Evolutionary conservation across 2,797 vertebrate genomes (phyloP).

Genomic region (Tauraco hartlaubi): DNA sequence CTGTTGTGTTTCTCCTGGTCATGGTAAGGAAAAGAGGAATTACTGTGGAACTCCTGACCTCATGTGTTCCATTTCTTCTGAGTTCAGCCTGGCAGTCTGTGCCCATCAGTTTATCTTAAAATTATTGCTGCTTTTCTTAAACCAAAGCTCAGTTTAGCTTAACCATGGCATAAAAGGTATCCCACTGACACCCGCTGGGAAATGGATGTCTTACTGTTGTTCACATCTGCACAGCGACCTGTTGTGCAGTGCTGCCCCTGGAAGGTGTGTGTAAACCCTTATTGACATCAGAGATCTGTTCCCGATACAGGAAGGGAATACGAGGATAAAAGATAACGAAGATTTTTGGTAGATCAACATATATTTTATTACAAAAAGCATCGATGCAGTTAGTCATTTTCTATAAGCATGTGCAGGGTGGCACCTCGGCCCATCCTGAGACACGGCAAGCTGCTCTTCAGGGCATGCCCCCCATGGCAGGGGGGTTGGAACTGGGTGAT

Average conservation of each 20-base stretch:
- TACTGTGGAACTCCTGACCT: not conserved
- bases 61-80: rapidly evolving
- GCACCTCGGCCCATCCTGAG: not conserved
- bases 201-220: not conserved
- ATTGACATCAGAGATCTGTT: not conserved
- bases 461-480: too few relatives aligned
- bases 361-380: not conserved
- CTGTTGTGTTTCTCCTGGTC: not conserved
- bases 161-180: not conserved
- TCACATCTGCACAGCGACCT: rapidly evolving
- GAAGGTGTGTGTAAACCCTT: rapidly evolving
- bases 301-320: not conserved
- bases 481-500: too few relatives aligned
- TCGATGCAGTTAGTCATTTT: not conserved
- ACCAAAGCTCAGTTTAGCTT: not conserved
- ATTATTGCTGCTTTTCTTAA: not conserved
- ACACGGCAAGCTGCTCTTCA: rapidly evolving
- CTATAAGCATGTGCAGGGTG: too few relatives aligned
- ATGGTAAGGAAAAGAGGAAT: not conserved
- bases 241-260: not conserved
- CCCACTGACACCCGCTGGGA: not conserved
- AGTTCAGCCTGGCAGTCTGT: not conserved
- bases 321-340: not conserved
- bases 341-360: not conserved
- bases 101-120: not conserved